phyloP scores from a whole-genome alignment of 2,888 invertebrate genomes.

The Ennomos fuscantarius region DNA sequence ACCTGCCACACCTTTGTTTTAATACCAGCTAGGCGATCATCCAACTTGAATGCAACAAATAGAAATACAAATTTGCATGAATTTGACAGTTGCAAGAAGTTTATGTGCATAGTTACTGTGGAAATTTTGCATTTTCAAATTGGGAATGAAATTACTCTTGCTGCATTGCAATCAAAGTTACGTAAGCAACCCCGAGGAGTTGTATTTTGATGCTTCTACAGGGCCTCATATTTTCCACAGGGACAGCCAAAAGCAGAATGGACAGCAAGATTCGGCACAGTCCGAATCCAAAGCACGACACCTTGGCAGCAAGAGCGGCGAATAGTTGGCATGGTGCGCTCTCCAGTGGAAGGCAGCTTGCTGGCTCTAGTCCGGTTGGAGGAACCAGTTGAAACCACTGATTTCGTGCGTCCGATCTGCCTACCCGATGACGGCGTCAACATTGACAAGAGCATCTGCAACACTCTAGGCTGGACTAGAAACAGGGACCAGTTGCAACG shows the following conservation, averaged over 20 bases:
- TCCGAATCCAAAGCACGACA: constrained; percentile 90
- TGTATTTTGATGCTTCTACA: no score
- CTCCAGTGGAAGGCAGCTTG: constrained; percentile 95
- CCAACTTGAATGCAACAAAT: no score
- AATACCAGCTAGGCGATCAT: no score
- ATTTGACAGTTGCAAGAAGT: no score
- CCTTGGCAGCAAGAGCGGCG: constrained; percentile 95
- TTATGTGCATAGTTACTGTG: no score
- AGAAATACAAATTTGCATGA: no score
- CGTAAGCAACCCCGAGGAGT: no score
- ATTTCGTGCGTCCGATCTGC: constrained; percentile 94
- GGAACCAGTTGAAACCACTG: constrained; percentile 89
- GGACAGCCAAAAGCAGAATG: constrained; percentile 95
- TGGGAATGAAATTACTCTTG: no score
- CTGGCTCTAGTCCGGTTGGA: constrained; percentile 92
- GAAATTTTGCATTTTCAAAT: no score
- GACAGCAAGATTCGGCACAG: constrained; percentile 91
- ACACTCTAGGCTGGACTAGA: constrained; percentile 94
- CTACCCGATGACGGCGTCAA: constrained; percentile 86
- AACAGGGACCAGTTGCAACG: constrained; percentile 93
- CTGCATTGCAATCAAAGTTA: no score
- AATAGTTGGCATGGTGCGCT: constrained; percentile 94
- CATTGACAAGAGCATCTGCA: constrained; percentile 84
- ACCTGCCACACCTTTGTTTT: no score
- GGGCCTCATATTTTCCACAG: constrained; percentile 52